Percentiles rank a stretch among this genome's conserved stretches.
These are phyloP conservation scores for Eretmocerus hayati DNA, from an alignment of 2,888 invertebrate species.

Conservation along the genomic window DNA sequence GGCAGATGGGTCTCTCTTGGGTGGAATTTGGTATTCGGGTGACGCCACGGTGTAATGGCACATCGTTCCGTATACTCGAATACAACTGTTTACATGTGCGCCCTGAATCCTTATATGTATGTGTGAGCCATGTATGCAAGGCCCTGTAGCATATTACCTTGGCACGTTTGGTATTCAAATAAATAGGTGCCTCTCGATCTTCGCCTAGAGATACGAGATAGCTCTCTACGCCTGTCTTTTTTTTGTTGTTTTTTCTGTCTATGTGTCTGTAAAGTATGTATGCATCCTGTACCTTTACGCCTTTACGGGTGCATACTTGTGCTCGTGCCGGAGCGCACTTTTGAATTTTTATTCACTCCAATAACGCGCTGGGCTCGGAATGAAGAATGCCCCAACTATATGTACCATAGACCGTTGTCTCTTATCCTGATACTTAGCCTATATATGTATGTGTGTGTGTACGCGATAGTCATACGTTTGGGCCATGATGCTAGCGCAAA, in stretches of 20 bases:
- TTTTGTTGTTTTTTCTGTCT: slow-evolving; percentile 1
- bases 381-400: slow-evolving; percentile 5
- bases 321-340: slow-evolving; percentile 14
- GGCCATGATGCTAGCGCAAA: too few species aligned
- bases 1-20: slow-evolving; percentile 2
- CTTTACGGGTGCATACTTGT: too few species aligned
- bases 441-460: too few species aligned
- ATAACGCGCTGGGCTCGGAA: slow-evolving; percentile 15
- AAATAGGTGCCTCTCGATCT: slow-evolving; percentile 22
- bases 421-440: too few species aligned
- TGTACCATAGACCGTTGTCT: too few species aligned
- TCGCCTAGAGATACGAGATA: slow-evolving; percentile 40
- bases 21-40: slow-evolving; percentile 38
- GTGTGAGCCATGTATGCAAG: slow-evolving; percentile 30
- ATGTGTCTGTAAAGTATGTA: not conserved
- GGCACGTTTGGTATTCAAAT: slow-evolving; percentile 21
- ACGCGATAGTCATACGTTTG: too few species aligned
- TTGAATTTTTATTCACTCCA: slow-evolving; percentile 22
- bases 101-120: slow-evolving; percentile 32
- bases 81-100: slow-evolving; percentile 40
- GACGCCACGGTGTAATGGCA: slow-evolving; percentile 37
- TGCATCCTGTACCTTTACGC: too few species aligned
- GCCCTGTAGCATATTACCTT: slow-evolving; percentile 14
- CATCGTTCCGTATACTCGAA: slow-evolving; percentile 34
- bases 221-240: slow-evolving; percentile 25